These are phyloP conservation scores for Smittia sp. DNA, from an alignment of 2,888 invertebrate genomes.

Conservation along the genomic window DNA sequence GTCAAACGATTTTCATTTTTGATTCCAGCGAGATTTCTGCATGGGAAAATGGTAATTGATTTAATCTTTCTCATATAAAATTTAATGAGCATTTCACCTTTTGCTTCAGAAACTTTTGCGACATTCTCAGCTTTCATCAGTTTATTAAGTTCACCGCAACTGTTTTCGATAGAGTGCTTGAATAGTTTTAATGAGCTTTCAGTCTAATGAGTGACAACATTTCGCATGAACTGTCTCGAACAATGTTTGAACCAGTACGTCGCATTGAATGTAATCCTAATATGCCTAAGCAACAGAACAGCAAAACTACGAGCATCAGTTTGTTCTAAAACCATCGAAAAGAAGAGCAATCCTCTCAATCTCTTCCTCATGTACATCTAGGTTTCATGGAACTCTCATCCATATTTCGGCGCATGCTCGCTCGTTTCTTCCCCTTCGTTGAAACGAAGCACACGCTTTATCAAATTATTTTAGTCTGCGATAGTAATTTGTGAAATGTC, in stretches of 20 bases:
- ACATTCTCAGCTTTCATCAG: too few species aligned
- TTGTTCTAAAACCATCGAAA: neutral
- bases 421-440: neutral
- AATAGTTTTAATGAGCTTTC: too few species aligned
- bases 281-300: too few species aligned
- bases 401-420: neutral
- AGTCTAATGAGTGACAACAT: too few species aligned
- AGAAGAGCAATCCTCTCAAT: neutral
- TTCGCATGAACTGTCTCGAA: too few species aligned
- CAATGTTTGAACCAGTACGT: too few species aligned
- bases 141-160: too few species aligned
- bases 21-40: neutral
- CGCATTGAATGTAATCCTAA: too few species aligned
- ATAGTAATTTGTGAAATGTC: slow-evolving; percentile 38
- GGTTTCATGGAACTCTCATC: too few species aligned
- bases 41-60: neutral
- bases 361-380: neutral
- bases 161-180: too few species aligned
- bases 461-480: slow-evolving; percentile 34
- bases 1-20: neutral
- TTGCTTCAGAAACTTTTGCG: too few species aligned
- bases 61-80: neutral
- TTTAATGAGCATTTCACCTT: neutral
- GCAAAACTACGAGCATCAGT: too few species aligned
- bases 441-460: slow-evolving; percentile 6